phyloP scores from a whole-genome alignment of 1,140 invertebrate species.

The Mactra quadrangularis region DNA sequence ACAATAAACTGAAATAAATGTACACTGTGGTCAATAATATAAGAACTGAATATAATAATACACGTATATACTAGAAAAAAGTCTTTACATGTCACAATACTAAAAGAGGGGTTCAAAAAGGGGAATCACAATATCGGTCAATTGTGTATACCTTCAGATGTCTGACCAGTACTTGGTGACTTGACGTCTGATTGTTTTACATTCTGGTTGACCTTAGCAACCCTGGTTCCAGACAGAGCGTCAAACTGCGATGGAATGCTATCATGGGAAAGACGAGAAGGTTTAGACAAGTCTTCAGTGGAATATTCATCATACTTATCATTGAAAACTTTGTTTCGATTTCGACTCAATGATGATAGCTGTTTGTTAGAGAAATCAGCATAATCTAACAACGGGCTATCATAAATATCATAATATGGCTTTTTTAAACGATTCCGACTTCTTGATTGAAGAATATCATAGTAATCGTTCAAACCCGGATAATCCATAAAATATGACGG shows the following conservation, averaged over 20 bases:
- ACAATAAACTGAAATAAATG: no score
- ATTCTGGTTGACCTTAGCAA: slow-evolving; percentile 20
- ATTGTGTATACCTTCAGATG: slow-evolving; percentile 5
- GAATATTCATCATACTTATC: slow-evolving; percentile 60
- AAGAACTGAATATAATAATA: no score
- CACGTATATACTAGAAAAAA: no score
- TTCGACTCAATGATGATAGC: slow-evolving; percentile 29
- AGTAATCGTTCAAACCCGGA: slow-evolving; percentile 60
- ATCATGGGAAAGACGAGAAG: background rate
- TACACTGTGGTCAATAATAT: no score
- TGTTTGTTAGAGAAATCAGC: slow-evolving; percentile 28
- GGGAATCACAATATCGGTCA: background rate
- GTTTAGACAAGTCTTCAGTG: background rate
- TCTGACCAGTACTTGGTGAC: slow-evolving; percentile 5
- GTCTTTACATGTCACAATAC: no score
- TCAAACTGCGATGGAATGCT: background rate
- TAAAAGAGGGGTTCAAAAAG: no score
- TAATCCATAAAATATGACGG: slow-evolving; percentile 32
- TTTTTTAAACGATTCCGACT: slow-evolving; percentile 55
- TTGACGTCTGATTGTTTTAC: slow-evolving; percentile 3
- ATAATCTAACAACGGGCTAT: slow-evolving; percentile 20
- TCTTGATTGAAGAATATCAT: slow-evolving; percentile 63
- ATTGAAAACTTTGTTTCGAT: slow-evolving; percentile 56
- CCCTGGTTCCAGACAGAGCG: background rate
- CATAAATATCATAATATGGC: slow-evolving; percentile 51